These are phyloP conservation scores for Lampris incognitus DNA, from an alignment of 2,113 vertebrate genomes.

Conservation along the genomic window DNA sequence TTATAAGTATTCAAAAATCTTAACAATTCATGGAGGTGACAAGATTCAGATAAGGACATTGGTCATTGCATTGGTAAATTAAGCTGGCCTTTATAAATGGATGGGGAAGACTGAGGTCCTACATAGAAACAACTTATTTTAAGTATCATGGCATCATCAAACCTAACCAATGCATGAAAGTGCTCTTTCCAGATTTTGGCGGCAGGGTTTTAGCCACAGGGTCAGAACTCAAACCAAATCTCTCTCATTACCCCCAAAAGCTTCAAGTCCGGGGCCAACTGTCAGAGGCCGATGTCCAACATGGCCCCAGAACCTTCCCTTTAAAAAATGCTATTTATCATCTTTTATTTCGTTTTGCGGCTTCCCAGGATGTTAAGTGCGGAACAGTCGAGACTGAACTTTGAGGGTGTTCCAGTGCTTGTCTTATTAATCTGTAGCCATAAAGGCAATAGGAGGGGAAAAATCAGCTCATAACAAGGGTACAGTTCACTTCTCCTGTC, in stretches of 20 bases:
- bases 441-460: slow-evolving; percentile 47
- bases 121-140: neutral
- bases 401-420: slow-evolving; percentile 64
- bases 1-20: no score
- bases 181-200: slow-evolving; percentile 1
- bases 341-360: slow-evolving; percentile 33
- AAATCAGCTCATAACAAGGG: slow-evolving; percentile 46
- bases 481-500: slow-evolving; percentile 64
- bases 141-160: neutral
- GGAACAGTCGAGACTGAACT: slow-evolving; percentile 38
- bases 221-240: neutral
- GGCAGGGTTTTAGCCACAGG: neutral
- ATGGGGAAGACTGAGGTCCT: neutral
- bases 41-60: no score
- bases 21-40: no score
- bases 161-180: neutral
- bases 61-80: no score
- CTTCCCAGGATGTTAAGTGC: slow-evolving; percentile 50
- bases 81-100: neutral
- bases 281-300: slow-evolving; percentile 31
- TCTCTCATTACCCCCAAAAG: slow-evolving; percentile 13
- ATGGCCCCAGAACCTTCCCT: slow-evolving; percentile 27
- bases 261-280: slow-evolving; percentile 4
- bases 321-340: slow-evolving; percentile 51
- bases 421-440: slow-evolving; percentile 63